These are phyloP conservation scores for Anoplopoma fimbria DNA, from an alignment of 2,113 vertebrate genomes.

Conservation along the genomic window DNA sequence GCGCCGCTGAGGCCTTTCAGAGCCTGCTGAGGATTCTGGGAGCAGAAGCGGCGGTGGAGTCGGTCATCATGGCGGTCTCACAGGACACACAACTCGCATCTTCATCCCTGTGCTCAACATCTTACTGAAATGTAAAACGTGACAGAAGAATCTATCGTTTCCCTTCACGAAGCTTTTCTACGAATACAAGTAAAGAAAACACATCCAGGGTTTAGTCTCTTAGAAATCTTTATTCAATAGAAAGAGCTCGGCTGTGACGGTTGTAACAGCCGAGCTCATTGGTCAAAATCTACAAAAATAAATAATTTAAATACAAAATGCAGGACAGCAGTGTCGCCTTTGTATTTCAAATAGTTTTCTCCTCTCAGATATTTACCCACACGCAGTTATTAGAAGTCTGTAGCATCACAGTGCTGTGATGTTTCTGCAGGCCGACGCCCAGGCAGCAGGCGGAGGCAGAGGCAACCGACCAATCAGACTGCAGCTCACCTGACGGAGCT, in stretches of 20 bases:
- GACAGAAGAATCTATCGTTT: too few relatives aligned
- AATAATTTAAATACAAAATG: slow-evolving; percentile 95
- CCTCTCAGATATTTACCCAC: slow-evolving; percentile 61
- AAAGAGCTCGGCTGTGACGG: slow-evolving; percentile 82
- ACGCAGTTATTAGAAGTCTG: slow-evolving; percentile 50
- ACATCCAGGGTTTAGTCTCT: slow-evolving; percentile 48
- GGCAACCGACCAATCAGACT: slow-evolving; percentile 37
- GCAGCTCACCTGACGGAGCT: slow-evolving; percentile 9
- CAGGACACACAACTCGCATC: slow-evolving; percentile 13
- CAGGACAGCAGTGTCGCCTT: slow-evolving; percentile 79
- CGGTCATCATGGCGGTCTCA: slow-evolving; percentile 78
- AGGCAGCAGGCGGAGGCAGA: slow-evolving; percentile 36
- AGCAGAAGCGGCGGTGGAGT: slow-evolving; percentile 86
- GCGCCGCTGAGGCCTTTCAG: slow-evolving; percentile 79
- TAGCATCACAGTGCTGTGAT: slow-evolving; percentile 62
- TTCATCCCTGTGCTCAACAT: neutral
- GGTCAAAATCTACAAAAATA: slow-evolving; percentile 89
- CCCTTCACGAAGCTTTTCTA: neutral
- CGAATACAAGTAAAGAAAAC: neutral
- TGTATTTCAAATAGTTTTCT: slow-evolving; percentile 73
- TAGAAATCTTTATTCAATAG: slow-evolving; percentile 87
- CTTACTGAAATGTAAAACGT: neutral
- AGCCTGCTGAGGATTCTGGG: slow-evolving; percentile 84
- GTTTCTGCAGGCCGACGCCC: slow-evolving; percentile 28
- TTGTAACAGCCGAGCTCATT: slow-evolving; percentile 71